These are phyloP conservation scores for Rissa tridactyla DNA, from an alignment of 2,113 vertebrate genomes.

Conservation along the genomic window DNA sequence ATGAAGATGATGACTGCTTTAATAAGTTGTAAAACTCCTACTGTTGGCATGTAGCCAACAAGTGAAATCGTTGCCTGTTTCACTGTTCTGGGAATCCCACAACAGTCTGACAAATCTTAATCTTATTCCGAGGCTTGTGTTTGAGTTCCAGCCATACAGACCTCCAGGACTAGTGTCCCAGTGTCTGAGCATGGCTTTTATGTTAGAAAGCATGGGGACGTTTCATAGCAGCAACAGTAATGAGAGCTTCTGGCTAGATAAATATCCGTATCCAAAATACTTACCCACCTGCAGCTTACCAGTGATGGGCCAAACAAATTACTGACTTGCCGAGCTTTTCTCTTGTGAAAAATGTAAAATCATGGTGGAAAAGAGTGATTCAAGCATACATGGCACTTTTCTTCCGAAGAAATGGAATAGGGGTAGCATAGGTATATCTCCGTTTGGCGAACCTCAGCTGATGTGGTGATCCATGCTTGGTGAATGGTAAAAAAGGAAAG, in stretches of 20 bases:
- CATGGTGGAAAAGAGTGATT: not conserved
- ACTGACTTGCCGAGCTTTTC: not conserved
- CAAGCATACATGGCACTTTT: not conserved
- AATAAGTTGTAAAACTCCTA: not conserved
- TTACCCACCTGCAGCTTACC: not conserved
- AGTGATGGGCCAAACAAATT: not conserved
- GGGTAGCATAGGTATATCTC: not conserved
- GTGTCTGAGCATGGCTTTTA: not conserved
- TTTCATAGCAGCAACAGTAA: not conserved
- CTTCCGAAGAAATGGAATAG: not conserved
- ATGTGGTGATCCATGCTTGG: not conserved
- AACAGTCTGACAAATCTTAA: not conserved
- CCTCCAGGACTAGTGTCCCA: not conserved
- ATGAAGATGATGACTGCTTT: not conserved
- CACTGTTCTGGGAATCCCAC: not conserved
- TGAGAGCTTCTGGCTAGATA: not conserved
- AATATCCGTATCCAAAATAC: not conserved
- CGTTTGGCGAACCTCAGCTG: rapidly evolving
- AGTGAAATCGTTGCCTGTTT: not conserved
- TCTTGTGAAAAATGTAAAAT: not conserved
- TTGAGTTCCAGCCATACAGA: not conserved
- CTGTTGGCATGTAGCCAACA: not conserved
- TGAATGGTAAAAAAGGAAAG: not conserved
- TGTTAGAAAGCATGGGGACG: not conserved
- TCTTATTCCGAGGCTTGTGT: not conserved